These are phyloP conservation scores for Pocota personata DNA, from an alignment of 2,888 invertebrate species.

Conservation along the genomic window DNA sequence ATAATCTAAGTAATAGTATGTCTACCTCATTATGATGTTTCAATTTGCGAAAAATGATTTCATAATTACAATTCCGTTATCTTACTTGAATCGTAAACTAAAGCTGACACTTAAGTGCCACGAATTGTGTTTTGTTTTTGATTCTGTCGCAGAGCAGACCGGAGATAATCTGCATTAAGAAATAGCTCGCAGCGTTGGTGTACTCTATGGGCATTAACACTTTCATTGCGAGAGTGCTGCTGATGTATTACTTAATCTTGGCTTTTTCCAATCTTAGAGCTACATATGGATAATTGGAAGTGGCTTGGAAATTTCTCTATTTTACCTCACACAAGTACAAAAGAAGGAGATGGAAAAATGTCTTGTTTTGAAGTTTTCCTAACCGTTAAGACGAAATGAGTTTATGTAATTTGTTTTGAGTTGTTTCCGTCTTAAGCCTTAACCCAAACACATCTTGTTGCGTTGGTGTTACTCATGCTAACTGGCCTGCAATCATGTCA, in stretches of 20 bases:
- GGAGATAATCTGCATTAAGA: slow-evolving; percentile 39
- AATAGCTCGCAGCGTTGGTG: slow-evolving; percentile 55
- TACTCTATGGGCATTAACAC: slow-evolving; percentile 50
- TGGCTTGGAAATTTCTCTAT: slow-evolving; percentile 23
- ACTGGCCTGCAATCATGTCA: slow-evolving; percentile 27
- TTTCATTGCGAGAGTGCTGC: slow-evolving; percentile 32
- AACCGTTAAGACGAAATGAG: not conserved
- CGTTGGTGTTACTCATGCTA: slow-evolving; percentile 13
- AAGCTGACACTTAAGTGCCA: slow-evolving; percentile 42
- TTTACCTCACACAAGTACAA: not conserved
- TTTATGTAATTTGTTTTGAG: slow-evolving; percentile 36
- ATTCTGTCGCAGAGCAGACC: slow-evolving; percentile 12
- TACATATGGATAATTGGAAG: not conserved
- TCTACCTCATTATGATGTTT: not conserved
- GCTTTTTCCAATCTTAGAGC: not conserved
- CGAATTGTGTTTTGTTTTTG: not conserved
- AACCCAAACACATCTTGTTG: slow-evolving; percentile 6
- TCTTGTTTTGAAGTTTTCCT: slow-evolving; percentile 25
- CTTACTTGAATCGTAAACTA: slow-evolving; percentile 16
- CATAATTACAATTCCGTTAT: slow-evolving; percentile 4
- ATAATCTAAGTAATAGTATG: not conserved
- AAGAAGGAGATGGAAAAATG: not conserved
- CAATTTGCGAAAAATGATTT: not conserved
- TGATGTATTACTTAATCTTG: slow-evolving; percentile 40
- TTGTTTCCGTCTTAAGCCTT: slow-evolving; percentile 4